Percentiles rank a stretch among this genome's conserved stretches.
Conservation (phyloP, 2,797 vertebrate genomes). For the Knipowitschia caucasica region DNA sequence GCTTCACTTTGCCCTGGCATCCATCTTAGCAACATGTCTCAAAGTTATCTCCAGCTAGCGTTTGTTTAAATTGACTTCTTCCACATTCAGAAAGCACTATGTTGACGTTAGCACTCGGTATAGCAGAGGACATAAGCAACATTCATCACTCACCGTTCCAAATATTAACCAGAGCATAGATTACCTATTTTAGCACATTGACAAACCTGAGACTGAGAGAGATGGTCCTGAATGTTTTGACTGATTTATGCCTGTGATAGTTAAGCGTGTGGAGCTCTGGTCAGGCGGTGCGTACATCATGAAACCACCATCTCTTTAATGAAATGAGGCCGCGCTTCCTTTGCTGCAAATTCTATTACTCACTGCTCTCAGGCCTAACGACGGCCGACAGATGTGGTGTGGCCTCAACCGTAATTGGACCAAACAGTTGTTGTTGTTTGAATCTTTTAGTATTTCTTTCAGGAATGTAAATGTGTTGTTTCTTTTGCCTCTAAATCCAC, state of each 20-base stretch:
- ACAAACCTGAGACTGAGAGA: background rate
- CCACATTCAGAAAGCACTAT: too few species aligned
- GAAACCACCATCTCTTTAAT: conserved; percentile 53
- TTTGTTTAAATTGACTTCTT: too few species aligned
- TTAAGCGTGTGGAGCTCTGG: conserved; percentile 16
- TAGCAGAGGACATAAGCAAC: too few species aligned
- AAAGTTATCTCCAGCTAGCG: too few species aligned
- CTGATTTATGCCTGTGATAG: conserved; percentile 16
- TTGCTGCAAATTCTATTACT: conserved; percentile 49
- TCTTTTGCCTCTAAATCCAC: too few species aligned
- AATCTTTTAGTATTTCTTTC: conserved; percentile 26
- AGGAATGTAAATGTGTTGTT: too few species aligned
- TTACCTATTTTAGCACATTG: background rate
- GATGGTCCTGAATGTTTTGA: background rate
- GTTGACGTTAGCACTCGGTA: too few species aligned
- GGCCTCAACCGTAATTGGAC: conserved; percentile 54
- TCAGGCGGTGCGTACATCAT: conserved; percentile 44
- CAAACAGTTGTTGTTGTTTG: conserved; percentile 39
- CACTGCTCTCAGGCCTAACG: conserved; percentile 32
- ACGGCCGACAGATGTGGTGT: conserved; percentile 35
- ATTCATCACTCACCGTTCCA: background rate
- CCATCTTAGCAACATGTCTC: too few species aligned
- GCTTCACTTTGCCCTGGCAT: too few species aligned
- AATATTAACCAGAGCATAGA: background rate
- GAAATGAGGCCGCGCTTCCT: conserved; percentile 54